Conservation (phyloP, 2,797 vertebrate genomes). For the Brachyalestes nurse region DNA sequence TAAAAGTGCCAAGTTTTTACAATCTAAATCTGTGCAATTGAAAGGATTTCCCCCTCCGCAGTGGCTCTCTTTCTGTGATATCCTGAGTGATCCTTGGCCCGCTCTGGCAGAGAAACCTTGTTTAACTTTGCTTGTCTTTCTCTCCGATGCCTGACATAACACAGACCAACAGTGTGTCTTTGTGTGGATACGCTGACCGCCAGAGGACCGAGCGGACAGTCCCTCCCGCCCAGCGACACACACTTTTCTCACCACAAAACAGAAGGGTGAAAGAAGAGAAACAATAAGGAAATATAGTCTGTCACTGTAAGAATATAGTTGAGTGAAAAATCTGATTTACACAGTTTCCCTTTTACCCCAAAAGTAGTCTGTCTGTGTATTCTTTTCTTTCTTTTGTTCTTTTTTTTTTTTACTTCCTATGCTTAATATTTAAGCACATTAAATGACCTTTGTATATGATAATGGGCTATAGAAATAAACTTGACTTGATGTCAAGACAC, state of each 20-base stretch:
- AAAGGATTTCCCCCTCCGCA: constrained; percentile 43
- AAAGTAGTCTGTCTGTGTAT: not conserved
- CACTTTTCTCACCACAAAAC: not conserved
- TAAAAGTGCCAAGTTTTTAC: constrained; percentile 1
- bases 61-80: not conserved
- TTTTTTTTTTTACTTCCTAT: no score
- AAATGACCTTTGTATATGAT: no score
- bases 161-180: constrained; percentile 39
- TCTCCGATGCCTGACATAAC: constrained; percentile 45
- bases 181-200: constrained; percentile 28
- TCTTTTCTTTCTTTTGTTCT: no score
- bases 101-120: constrained; percentile 39
- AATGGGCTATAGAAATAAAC: no score
- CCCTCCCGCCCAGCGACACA: not conserved
- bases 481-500: no score
- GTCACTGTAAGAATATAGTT: not conserved
- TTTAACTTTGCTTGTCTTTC: constrained; percentile 48
- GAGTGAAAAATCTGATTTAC: not conserved
- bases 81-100: constrained; percentile 38
- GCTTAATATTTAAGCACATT: no score
- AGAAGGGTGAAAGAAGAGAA: not conserved
- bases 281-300: not conserved
- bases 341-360: not conserved
- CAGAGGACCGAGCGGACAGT: not conserved
- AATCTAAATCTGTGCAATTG: constrained; percentile 24